A percentile compares a stretch with the other conserved stretches of the same genome.
Conservation (phyloP, 2,113 vertebrate genomes). For the Cromileptes altivelis region DNA sequence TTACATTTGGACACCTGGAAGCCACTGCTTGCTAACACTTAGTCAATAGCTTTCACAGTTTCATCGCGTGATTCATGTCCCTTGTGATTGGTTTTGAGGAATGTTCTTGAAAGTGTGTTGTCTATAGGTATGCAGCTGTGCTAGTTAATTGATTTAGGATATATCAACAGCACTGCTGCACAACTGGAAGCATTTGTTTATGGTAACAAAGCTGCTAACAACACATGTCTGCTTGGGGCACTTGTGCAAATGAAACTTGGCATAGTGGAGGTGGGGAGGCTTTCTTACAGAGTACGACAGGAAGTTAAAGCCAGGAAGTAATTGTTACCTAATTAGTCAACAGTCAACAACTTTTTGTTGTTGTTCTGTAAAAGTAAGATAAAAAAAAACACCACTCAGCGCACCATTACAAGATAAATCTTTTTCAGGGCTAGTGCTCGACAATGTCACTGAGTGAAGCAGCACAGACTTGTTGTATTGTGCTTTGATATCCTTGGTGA, state of each 20-base stretch:
- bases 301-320: conserved; percentile 46
- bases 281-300: conserved; percentile 23
- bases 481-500: conserved; percentile 71
- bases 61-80: background rate
- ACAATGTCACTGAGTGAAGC: conserved; percentile 20
- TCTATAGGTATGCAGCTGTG: background rate
- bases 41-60: background rate
- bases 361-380: conserved; percentile 10
- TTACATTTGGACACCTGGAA: background rate
- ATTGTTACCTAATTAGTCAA: conserved; percentile 41
- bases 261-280: background rate
- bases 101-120: background rate
- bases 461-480: conserved; percentile 43
- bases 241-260: background rate
- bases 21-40: background rate
- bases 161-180: background rate
- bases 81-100: background rate
- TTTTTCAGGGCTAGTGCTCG: background rate
- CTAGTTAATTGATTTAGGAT: background rate
- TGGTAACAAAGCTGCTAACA: background rate
- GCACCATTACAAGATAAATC: conserved; percentile 9
- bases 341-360: conserved; percentile 24
- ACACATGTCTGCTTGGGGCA: background rate
- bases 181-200: background rate
- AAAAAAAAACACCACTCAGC: conserved; percentile 3